Base-by-base conservation (phyloP, 2,797 vertebrate genomes). In the Argyrosomus regius region DNA sequence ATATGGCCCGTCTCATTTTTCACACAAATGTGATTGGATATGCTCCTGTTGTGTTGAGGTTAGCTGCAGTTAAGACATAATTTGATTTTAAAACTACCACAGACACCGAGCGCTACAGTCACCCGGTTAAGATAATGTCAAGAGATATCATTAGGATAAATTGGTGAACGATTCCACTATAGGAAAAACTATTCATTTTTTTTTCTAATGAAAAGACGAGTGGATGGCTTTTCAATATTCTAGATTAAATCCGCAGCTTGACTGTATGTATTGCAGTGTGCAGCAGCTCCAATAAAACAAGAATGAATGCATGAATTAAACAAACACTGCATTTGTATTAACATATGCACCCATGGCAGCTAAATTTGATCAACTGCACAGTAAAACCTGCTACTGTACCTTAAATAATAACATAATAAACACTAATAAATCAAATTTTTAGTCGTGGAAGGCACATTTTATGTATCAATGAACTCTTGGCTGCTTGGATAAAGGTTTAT, bases 21-120 rank as follows among this genome's bases (percentile, higher is more conserved):
- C 91, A 91, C 91, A 90, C 86, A 92, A 95, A 95, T 95, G 92
- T 88, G 94, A 96, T 95, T 96, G 92, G 93, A 92, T 84, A 90
- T 85, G 88, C 93, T 92, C 89, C 93, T 85, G 90, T 92, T 90
- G 89, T 92, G 89, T 88, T 83, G 86, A 83, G 91, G 88, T 93
- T 90, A 92, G 90, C 88, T 79, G 83, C 84, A 81, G 91, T 91
- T 90, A 91, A 92, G 89, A 87, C 85, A 77, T 94, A 92, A 95
- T 94, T 93, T 48, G 85, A 96, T 94, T 94, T 79, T 72, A 68
- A 88, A 87, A 85, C 87, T 59, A 75, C 78, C 85, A 81, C 81
- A 90, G 89, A 89, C 73, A 35, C 14, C 46, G 41, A 85, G 59
- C 39, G 63, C 73, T 86, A 85, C 71, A 81, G 77, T 89, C 76